These are phyloP conservation scores for Eugnorisma glareosa DNA, from an alignment of 2,888 invertebrate species.

Conservation along the genomic window DNA sequence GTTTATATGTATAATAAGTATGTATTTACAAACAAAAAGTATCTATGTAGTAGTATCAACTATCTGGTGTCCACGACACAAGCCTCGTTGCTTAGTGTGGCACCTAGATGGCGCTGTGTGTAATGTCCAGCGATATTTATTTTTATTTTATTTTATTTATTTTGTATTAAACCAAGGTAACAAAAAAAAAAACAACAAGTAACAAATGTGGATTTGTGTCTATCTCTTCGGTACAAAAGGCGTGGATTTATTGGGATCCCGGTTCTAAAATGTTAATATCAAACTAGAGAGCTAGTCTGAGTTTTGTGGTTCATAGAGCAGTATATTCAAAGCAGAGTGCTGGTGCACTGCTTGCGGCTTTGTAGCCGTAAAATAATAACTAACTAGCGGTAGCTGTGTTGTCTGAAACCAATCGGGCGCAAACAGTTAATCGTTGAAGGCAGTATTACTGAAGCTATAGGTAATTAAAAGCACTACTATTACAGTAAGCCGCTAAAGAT, in stretches of 20 bases:
- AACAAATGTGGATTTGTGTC: not conserved
- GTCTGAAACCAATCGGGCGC: not conserved
- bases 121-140: no score
- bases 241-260: not conserved
- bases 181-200: no score
- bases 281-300: not conserved
- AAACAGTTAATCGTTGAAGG: not conserved
- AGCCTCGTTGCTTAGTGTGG: no score
- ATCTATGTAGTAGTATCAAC: no score
- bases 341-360: no score
- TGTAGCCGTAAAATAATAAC: not conserved
- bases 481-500: not conserved
- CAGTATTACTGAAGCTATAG: not conserved
- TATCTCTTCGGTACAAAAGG: not conserved
- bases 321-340: slow-evolving; percentile 5
- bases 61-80: no score
- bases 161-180: no score
- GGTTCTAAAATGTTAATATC: not conserved
- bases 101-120: no score
- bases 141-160: no score
- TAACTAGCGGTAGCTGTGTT: not conserved
- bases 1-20: no score
- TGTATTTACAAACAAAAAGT: no score
- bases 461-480: not conserved
- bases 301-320: not conserved